phyloP scores from a whole-genome alignment of 2,113 vertebrate genomes.

The western clawed frog (Xenopus tropicalis) region DNA sequence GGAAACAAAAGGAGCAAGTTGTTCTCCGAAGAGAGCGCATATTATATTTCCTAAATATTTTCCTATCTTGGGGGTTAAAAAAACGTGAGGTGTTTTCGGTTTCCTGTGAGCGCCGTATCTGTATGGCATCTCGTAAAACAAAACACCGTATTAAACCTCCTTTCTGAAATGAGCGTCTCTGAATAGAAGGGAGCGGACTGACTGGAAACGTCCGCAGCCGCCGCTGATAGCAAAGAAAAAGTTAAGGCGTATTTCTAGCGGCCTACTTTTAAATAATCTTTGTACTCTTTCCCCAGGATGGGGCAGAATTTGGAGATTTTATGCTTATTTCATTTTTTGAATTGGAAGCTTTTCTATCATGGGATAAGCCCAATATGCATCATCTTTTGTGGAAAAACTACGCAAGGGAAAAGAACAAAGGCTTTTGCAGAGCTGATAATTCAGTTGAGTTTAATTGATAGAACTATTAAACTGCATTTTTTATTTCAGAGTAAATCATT shows the following conservation, averaged over 20 bases:
- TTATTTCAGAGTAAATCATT: too few species aligned
- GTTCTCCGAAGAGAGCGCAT: conserved; percentile 36
- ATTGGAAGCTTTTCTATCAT: too few species aligned
- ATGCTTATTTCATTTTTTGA: too few species aligned
- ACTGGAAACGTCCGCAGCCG: not conserved
- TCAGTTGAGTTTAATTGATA: too few species aligned
- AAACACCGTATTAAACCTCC: conserved; percentile 30
- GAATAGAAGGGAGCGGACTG: not conserved
- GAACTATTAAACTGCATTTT: too few species aligned
- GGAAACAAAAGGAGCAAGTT: conserved; percentile 33
- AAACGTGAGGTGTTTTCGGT: conserved; percentile 26
- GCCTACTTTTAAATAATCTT: too few species aligned
- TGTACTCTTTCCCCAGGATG: too few species aligned
- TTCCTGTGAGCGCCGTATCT: conserved; percentile 28
- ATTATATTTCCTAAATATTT: conserved; percentile 44
- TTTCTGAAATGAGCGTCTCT: not conserved
- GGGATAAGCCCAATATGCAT: too few species aligned
- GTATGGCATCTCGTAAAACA: conserved; percentile 35
- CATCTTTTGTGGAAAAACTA: too few species aligned
- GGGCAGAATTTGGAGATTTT: too few species aligned
- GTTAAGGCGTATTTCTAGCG: not conserved
- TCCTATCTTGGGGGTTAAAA: conserved; percentile 30
- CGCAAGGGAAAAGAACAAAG: too few species aligned
- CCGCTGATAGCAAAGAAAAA: conserved; percentile 29
- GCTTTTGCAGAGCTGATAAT: too few species aligned